phyloP scores from a whole-genome alignment of 2,113 vertebrate species.

The Cololabis saira region DNA sequence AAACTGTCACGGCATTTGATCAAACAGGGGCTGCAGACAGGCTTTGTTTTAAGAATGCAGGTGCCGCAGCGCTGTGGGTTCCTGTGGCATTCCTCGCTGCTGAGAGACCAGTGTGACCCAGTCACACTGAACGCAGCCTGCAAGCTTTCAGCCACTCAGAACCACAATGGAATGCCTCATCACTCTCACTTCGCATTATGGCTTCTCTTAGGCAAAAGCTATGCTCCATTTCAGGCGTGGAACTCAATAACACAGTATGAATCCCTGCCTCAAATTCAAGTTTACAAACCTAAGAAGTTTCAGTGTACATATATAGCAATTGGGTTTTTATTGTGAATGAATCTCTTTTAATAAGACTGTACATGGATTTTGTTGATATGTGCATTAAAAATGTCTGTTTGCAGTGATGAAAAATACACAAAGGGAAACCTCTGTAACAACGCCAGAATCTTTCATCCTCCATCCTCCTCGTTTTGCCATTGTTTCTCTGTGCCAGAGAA shows the following conservation, averaged over 20 bases:
- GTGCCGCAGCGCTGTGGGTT: constrained; percentile 66
- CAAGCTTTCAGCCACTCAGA: constrained; percentile 53
- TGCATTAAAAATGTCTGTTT: too few relatives aligned
- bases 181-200: constrained; percentile 56
- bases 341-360: too few relatives aligned
- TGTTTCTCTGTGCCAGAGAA: constrained; percentile 24
- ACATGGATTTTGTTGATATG: too few relatives aligned
- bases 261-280: background rate
- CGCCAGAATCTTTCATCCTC: constrained; percentile 28
- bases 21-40: constrained; percentile 56
- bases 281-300: background rate
- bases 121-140: constrained; percentile 31
- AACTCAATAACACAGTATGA: constrained; percentile 20
- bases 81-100: constrained; percentile 64
- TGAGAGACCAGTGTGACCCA: constrained; percentile 52
- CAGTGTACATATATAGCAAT: too few relatives aligned
- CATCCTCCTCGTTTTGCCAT: constrained; percentile 31
- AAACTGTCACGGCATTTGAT: constrained; percentile 62
- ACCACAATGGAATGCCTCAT: constrained; percentile 76
- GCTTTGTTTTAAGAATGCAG: constrained; percentile 68
- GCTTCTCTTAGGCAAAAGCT: constrained; percentile 39
- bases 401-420: too few relatives aligned
- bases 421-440: background rate
- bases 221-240: constrained; percentile 45
- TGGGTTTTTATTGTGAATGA: too few relatives aligned